Evolutionary conservation across 2,113 vertebrate species (phyloP), one percentile per base, ranked within the genome.

Genomic region (Noturus placidus): DNA sequence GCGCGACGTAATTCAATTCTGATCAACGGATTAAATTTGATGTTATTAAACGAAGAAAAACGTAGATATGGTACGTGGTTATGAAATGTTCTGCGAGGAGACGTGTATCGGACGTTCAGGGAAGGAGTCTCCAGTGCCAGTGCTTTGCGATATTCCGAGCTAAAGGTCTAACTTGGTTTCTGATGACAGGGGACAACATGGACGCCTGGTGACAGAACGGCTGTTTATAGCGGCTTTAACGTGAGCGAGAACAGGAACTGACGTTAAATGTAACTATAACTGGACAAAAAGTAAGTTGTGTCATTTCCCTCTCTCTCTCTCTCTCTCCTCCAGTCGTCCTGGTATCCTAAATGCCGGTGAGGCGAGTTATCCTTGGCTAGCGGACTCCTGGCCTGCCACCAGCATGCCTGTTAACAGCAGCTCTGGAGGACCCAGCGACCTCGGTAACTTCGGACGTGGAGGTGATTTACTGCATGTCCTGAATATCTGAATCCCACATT

Each of bases 341-440:
- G 98, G 98, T 89, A 93, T 99, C 87, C 93, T 99, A 87, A 99
- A 98, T 89, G 94, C 97, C 78, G 95, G 96, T 88, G 98, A 99
- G 91, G 96, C 97, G 27, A 97, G 93, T 78, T 99, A 99, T 88
- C 98, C 98, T 84, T 99, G 98, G 98, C 96, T 99, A 91, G 98
- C 98, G 5, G 98, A 99, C 92, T 99, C 98, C 27, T 99, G 98
- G 98, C 98, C 98, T 63, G 96, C 98, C 76, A 97, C 97, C 72
- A 98, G 98, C 94, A 95, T 99, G 90, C 97, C 98, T 0, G 97
- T 98, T 87, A 99, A 98, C 94, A 97, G 97, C 90, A 96, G 95
- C 91, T 97, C 94, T 20, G 97, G 96, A 88, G 98, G 97, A 87
- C 96, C 98, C 38, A 99, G 96, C 87, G 97, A 99, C 92, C 96